phyloP scores from a whole-genome alignment of 2,888 invertebrate species.

The Tetranychus truncatus region DNA sequence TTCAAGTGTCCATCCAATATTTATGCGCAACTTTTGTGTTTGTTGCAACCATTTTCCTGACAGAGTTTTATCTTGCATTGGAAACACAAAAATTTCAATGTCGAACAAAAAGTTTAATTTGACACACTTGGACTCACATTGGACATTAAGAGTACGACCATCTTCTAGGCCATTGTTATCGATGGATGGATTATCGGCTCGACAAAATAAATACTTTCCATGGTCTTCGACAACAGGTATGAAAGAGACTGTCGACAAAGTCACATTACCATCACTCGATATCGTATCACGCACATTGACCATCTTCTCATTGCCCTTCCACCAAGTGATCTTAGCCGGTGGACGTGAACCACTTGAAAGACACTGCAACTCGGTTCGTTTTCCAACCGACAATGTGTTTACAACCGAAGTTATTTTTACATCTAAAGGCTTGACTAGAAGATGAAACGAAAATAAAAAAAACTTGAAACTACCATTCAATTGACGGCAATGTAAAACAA shows the following conservation, averaged over 20 bases:
- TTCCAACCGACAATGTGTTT: conserved; percentile 22
- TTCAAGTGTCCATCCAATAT: no score
- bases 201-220: conserved; percentile 18
- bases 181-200: conserved; percentile 19
- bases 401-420: conserved; percentile 25
- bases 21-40: no score
- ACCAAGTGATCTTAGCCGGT: conserved; percentile 27
- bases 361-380: conserved; percentile 23
- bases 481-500: neutral
- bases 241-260: conserved; percentile 15
- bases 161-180: conserved; percentile 15
- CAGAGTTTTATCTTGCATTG: no score
- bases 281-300: conserved; percentile 16
- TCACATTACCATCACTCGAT: conserved; percentile 18
- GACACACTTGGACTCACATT: conserved; percentile 14
- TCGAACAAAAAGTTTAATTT: no score
- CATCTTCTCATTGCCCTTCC: conserved; percentile 16
- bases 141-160: conserved; percentile 15
- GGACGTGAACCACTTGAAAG: conserved; percentile 26
- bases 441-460: neutral
- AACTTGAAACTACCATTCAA: neutral
- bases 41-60: no score
- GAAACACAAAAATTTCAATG: no score
- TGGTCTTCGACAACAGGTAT: conserved; percentile 19
- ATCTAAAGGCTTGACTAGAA: conserved; percentile 26